Evolutionary conservation across 2,113 vertebrate genomes (phyloP).

Genomic region (Brachypodius melanocephalos): DNA sequence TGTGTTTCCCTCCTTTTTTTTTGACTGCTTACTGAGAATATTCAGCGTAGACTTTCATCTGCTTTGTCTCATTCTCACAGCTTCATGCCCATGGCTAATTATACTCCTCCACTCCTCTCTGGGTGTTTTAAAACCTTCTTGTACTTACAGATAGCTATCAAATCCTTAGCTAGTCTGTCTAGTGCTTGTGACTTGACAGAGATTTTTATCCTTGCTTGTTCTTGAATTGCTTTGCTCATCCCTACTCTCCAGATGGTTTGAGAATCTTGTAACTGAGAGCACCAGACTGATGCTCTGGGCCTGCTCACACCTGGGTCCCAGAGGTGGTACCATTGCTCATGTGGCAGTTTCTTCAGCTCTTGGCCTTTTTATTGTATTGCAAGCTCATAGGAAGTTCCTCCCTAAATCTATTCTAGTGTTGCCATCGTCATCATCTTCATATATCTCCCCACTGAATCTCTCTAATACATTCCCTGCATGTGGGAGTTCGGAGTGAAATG

Average conservation of each 20-base stretch:
- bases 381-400: not conserved
- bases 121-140: conserved; percentile 6
- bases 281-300: not conserved
- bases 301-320: not conserved
- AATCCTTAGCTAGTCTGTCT: conserved; percentile 12
- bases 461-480: conserved; percentile 7
- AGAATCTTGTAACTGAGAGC: not conserved
- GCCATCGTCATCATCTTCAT: not conserved
- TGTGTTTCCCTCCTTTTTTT: not conserved
- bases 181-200: not conserved
- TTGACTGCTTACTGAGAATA: not conserved
- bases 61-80: not conserved
- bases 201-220: not conserved
- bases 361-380: not conserved
- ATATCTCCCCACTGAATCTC: conserved; percentile 14
- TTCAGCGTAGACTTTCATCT: not conserved
- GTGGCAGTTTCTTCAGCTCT: not conserved
- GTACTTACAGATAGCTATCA: conserved; percentile 35
- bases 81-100: not conserved
- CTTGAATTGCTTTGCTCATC: not conserved
- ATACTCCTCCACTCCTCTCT: not conserved
- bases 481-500: conserved; percentile 42
- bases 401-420: not conserved
- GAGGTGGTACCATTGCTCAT: not conserved
- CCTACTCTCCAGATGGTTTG: not conserved